Base-by-base conservation (phyloP, 2,888 invertebrate species). In the Microplitis deprimator region DNA sequence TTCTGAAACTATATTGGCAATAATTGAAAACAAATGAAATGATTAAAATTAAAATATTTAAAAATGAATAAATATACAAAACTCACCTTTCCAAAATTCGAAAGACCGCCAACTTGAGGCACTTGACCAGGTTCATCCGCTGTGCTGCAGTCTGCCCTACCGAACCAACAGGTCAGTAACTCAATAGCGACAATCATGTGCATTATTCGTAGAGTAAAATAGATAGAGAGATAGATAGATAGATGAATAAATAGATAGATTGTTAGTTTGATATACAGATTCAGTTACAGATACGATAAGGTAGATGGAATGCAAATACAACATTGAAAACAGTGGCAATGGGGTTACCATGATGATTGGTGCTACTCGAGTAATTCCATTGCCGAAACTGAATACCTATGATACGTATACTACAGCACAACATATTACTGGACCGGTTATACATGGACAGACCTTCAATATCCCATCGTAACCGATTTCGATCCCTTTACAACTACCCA, bases 111-210 rank as follows among this genome's bases (percentile, higher is more conserved):
- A 86, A 92, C 91, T 86, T 92, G 92, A 82, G 92, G 91, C 87
- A 91, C 91, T 88, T 92, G 91, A 79, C 92, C 92, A 73, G 92
- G 92, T 85, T 92, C 92, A 89, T 92, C 93, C 87, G 91, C 91
- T 91, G 92, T 93, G 90, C 93, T 93, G 89, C 92, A 92, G 90
- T 93, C 93, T 89, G 93, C 93, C 93, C 93, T 93, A 88, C 85
- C 90, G 89, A 87, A 89, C 88, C 88, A 89, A 89, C 85, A 89
- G 84, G 85, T 87, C 87, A 88, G 87, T 88, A 88, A 89, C 85
- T 88, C 87, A 87, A 86, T 86, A 85, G 85, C 78, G 82, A 87
- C 82, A 82, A 84, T 86, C 80, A 79, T 84, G 82, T 79, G 81
- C 76, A 82, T 85, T 84, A 85, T 81, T 80, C 81, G 80, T n/a